Conservation (phyloP, 2,797 vertebrate genomes). For the Pseudocheirus occidentalis region DNA sequence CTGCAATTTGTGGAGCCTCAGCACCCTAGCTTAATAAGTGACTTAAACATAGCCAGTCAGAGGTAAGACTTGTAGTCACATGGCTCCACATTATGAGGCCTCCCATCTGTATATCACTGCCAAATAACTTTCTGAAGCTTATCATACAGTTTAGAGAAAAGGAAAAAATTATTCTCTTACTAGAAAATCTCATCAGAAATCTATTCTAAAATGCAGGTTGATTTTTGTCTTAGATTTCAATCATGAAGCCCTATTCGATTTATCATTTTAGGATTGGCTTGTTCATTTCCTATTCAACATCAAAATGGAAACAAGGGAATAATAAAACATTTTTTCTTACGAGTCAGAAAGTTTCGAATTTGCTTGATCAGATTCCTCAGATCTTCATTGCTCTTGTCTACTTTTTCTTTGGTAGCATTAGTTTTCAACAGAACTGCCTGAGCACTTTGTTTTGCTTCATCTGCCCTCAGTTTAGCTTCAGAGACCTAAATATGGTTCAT, state of each 20-base stretch:
- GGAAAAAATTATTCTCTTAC: conserved; percentile 10
- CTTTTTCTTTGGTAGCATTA: conserved; percentile 91
- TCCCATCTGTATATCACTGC: neutral
- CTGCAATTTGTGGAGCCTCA: neutral
- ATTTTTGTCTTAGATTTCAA: neutral
- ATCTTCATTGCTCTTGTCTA: conserved; percentile 94
- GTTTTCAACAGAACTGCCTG: conserved; percentile 92
- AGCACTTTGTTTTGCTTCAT: conserved; percentile 93
- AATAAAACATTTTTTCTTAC: conserved; percentile 83
- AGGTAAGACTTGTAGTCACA: neutral
- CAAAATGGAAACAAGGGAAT: neutral
- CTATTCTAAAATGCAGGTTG: conserved; percentile 12
- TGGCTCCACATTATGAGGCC: neutral
- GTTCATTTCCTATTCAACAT: neutral
- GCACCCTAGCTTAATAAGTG: neutral
- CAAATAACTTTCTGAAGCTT: neutral
- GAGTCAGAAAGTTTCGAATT: conserved; percentile 95
- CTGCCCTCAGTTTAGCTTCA: conserved; percentile 93
- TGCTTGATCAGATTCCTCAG: conserved; percentile 94
- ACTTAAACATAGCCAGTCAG: neutral
- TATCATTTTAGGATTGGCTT: neutral
- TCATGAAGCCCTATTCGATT: neutral
- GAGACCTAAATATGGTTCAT: conserved; percentile 87
- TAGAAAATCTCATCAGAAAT: conserved; percentile 4
- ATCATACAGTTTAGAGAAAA: conserved; percentile 9